Conservation (phyloP, 2,888 invertebrate genomes). For the Yponomeuta malinellus region DNA sequence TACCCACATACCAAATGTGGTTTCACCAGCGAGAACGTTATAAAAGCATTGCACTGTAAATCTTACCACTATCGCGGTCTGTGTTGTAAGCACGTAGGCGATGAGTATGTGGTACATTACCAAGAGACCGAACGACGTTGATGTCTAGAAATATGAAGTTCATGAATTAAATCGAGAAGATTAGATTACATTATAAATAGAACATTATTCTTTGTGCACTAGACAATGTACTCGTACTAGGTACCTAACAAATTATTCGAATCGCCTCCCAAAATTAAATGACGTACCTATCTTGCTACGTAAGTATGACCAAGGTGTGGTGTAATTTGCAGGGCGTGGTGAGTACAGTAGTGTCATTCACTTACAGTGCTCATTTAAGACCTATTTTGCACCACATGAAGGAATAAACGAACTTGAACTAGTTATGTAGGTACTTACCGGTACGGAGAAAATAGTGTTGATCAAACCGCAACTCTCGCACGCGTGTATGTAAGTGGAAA, state of each 20-base stretch:
- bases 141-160: neutral
- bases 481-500: neutral
- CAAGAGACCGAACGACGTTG: neutral
- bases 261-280: too few species aligned
- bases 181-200: neutral
- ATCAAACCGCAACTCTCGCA: neutral
- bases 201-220: too few species aligned
- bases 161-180: neutral
- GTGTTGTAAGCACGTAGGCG: slow-evolving; percentile 1
- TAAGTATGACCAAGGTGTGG: too few species aligned
- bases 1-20: too few species aligned
- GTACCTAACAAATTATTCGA: neutral
- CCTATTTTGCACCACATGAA: too few species aligned
- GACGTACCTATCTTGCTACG: too few species aligned
- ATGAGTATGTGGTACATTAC: slow-evolving; percentile 7
- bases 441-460: slow-evolving; percentile 7
- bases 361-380: too few species aligned
- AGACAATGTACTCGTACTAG: neutral
- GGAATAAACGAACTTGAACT: too few species aligned
- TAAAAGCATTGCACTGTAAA: too few species aligned
- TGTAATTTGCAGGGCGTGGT: too few species aligned
- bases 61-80: neutral
- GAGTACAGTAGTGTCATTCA: too few species aligned
- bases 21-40: too few species aligned
- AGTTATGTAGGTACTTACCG: neutral